Evolutionary conservation across 2,113 vertebrate genomes (phyloP).

Genomic region (Engystomops pustulosus): DNA sequence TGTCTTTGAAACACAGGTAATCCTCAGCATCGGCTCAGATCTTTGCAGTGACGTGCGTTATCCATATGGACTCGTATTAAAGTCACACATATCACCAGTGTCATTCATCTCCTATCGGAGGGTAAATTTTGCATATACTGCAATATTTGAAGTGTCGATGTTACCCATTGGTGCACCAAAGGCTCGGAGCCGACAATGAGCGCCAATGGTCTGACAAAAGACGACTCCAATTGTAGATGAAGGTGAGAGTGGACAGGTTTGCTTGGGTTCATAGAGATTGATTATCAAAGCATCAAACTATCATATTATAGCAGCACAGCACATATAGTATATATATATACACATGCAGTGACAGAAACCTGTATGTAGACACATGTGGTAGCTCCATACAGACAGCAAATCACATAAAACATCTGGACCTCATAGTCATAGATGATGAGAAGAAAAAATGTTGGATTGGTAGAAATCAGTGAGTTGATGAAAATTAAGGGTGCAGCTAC

Average conservation of each 20-base stretch:
- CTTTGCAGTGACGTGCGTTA: not conserved
- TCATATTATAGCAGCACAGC: not conserved
- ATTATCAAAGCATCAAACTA: not conserved
- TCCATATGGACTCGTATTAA: not conserved
- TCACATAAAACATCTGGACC: not conserved
- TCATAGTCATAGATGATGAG: constrained; percentile 5
- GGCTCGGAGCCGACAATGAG: no score
- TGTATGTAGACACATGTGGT: not conserved
- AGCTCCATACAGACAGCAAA: not conserved
- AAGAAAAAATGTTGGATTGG: no score
- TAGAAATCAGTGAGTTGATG: no score
- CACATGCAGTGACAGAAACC: not conserved
- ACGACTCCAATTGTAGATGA: no score
- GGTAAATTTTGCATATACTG: no score
- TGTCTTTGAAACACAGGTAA: not conserved
- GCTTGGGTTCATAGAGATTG: no score
- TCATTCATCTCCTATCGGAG: no score
- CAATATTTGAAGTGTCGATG: no score
- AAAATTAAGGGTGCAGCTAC: no score
- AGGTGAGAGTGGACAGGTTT: no score
- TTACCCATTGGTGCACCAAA: no score
- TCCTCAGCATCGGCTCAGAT: not conserved
- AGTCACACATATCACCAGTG: not conserved
- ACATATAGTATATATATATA: not conserved
- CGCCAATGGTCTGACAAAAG: no score